phyloP scores from a whole-genome alignment of 2,888 invertebrate genomes.

The Thumatha senex region DNA sequence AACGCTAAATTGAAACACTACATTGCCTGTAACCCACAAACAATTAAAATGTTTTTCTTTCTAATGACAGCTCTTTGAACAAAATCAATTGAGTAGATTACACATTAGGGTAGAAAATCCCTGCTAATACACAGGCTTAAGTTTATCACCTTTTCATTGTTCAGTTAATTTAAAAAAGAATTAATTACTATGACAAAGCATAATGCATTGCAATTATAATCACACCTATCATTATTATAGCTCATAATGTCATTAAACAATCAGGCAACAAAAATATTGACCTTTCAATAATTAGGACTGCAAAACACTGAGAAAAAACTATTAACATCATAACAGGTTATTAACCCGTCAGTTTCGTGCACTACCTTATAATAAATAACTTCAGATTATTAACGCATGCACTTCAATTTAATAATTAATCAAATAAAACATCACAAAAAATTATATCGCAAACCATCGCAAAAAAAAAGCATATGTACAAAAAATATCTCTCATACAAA shows the following conservation, averaged over 20 bases:
- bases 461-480: slow-evolving; percentile 3
- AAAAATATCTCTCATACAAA: slow-evolving; percentile 18
- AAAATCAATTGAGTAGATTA: no score
- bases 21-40: no score
- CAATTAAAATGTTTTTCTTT: no score
- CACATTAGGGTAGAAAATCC: no score
- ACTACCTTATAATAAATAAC: slow-evolving; percentile 11
- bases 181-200: background rate
- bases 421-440: slow-evolving; percentile 5
- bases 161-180: no score
- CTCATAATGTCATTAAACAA: background rate
- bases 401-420: slow-evolving; percentile 10
- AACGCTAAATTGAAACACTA: no score
- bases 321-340: slow-evolving; percentile 15
- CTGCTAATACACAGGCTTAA: no score
- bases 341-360: slow-evolving; percentile 23
- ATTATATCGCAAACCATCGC: no score
- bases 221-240: background rate
- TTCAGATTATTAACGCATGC: slow-evolving; percentile 14
- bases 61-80: no score
- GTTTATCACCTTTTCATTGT: no score
- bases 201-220: background rate
- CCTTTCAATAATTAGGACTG: background rate
- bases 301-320: slow-evolving; percentile 1
- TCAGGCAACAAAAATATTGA: background rate